Percentiles rank a stretch among this genome's conserved stretches.
Evolutionary conservation across 2,888 invertebrate species (phyloP).

Genomic region (Chrysopilus asiliformis): DNA sequence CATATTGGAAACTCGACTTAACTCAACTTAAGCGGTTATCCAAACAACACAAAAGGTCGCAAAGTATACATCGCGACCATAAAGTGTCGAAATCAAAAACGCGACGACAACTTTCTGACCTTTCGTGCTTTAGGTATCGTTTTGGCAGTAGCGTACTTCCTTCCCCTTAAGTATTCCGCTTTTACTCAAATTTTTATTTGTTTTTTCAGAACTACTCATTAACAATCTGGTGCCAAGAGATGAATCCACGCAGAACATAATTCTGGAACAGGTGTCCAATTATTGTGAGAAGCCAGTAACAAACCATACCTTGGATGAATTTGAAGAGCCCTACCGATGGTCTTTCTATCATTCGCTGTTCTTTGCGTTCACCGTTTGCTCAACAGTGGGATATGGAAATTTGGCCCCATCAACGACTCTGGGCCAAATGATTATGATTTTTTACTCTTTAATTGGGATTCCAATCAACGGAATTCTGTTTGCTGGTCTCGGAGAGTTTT

Average conservation of each 20-base stretch:
- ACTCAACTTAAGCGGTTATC: too few species aligned
- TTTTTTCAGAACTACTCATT: conserved; percentile 25
- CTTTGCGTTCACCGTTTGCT: conserved; percentile 82
- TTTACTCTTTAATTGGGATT: conserved; percentile 69
- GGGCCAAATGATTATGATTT: conserved; percentile 73
- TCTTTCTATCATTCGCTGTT: conserved; percentile 85
- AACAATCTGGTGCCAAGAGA: conserved; percentile 27
- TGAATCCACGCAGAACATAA: conserved; percentile 23
- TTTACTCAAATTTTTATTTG: too few species aligned
- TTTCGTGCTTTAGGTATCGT: too few species aligned
- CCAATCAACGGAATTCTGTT: conserved; percentile 45
- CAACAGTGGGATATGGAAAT: conserved; percentile 87
- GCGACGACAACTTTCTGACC: too few species aligned
- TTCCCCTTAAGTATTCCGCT: too few species aligned
- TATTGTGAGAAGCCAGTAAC: conserved; percentile 66
- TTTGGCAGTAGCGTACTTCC: too few species aligned
- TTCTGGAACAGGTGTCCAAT: conserved; percentile 42
- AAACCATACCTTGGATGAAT: conserved; percentile 47
- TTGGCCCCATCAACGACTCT: conserved; percentile 69
- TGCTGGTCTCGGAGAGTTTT: conserved; percentile 73
- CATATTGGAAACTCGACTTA: too few species aligned
- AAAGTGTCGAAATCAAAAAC: too few species aligned
- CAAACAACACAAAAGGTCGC: too few species aligned
- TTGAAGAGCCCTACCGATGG: conserved; percentile 55
- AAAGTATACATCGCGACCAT: too few species aligned